Evolutionary conservation across 2,888 invertebrate species (phyloP), one percentile per base, ranked within the genome.

Genomic region (Drosophila emarginata): DNA sequence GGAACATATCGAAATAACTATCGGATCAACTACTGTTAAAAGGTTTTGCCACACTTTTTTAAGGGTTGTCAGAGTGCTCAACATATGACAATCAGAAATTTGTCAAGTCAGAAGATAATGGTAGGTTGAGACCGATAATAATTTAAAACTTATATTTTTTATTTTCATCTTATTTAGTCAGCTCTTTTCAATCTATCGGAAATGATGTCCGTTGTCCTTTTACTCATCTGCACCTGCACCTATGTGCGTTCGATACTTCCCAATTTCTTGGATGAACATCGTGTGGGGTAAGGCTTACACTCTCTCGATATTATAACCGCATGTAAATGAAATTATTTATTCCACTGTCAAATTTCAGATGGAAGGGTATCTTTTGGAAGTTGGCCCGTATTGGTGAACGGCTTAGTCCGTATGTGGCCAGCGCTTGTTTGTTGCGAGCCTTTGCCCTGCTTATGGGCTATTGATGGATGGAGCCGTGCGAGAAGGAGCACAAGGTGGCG

Each of bases 311-410:
- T n/a, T n/a, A n/a, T n/a, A n/a, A 11, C 18, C 12, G 4, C 26
- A 12, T 15, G 11, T 18, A 0, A 1, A 0, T 28, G 28, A 36
- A n/a, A 18, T 54, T 36, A 36, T 32, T 12, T 32, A 18, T 54
- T 21, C 26, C 54, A 18, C 26, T 14, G 2, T 32, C 18, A 45
- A 21, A 45, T 45, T 18, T 45, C 18, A 59, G 67, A 21, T 66
- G 66, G 66, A 36, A 37, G 32, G 66, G 66, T 2, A n/a, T 11
- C 18, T 62, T 67, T 23, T 67, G 62, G 62, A 67, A 67, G 37
- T 21, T 67, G 62, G 67, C 67, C 9, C 58, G 67, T 7, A 59
- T 59, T 26, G 67, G 62, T 14, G 53, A 62, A 36, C 62, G 67
- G 12, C 51, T 58, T 14, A 59, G 67, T 45, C 67, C 67, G 11